Evolutionary conservation across 2,797 vertebrate genomes (phyloP).

Genomic region (Echeneis naucrates): DNA sequence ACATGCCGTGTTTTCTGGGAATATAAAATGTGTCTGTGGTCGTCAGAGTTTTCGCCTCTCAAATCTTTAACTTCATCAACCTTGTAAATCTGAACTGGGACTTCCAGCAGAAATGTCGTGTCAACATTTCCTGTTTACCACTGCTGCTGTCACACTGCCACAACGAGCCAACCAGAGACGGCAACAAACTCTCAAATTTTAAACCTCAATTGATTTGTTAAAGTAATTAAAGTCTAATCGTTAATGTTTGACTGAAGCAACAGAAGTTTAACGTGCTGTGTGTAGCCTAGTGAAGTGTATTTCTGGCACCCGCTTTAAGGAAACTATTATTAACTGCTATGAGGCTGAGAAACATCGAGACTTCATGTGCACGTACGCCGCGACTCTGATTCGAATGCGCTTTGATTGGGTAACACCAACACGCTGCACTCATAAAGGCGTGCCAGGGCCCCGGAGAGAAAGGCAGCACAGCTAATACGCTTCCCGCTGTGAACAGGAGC

Average conservation of each 20-base stretch:
- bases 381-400: too few relatives aligned
- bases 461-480: slow-evolving; percentile 36
- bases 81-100: neutral
- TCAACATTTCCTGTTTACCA: neutral
- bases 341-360: neutral
- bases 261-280: neutral
- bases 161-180: neutral
- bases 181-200: neutral
- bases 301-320: neutral
- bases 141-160: neutral
- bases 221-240: slow-evolving; percentile 1
- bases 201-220: neutral
- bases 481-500: slow-evolving; percentile 67
- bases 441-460: slow-evolving; percentile 40
- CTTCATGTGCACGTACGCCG: too few relatives aligned
- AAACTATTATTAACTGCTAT: neutral
- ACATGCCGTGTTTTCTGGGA: neutral
- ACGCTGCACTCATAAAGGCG: slow-evolving; percentile 29
- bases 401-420: slow-evolving; percentile 2
- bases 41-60: too few relatives aligned
- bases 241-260: neutral
- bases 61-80: neutral
- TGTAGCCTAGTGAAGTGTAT: neutral
- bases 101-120: too few relatives aligned
- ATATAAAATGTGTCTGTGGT: neutral